A percentile compares a stretch with the other conserved stretches of the same genome.
Evolutionary conservation across 2,888 invertebrate genomes (phyloP).

Genomic region (Herminia tarsipennalis): DNA sequence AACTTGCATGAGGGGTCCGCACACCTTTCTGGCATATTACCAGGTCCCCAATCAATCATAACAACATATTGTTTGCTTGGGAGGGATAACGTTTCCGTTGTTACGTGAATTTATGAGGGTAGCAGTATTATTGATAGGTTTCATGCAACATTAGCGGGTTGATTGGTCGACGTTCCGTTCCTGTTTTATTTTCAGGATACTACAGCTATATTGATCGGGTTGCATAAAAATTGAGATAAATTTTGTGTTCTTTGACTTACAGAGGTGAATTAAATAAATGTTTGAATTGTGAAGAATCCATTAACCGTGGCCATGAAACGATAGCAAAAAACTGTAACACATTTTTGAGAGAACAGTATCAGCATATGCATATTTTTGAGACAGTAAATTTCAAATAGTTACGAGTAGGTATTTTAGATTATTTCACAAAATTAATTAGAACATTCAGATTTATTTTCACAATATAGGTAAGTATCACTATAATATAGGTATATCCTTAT

Average conservation of each 20-base stretch:
- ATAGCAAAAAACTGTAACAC: no score
- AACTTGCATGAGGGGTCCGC: constrained; percentile 34
- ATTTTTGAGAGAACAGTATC: no score
- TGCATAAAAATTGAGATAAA: constrained; percentile 14
- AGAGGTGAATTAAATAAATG: not conserved
- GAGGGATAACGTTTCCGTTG: constrained; percentile 57
- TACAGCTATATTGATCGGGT: constrained; percentile 24
- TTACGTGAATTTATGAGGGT: constrained; percentile 65
- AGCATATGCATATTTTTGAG: no score
- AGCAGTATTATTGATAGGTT: constrained; percentile 64
- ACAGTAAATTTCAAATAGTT: no score
- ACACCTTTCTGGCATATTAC: constrained; percentile 51
- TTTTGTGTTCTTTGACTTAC: not conserved
- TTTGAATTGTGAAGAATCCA: no score
- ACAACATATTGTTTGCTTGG: constrained; percentile 67
- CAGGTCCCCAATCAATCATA: constrained; percentile 62
- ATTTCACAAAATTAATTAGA: no score
- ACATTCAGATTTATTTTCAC: no score
- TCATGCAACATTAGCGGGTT: constrained; percentile 67
- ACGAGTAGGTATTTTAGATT: no score
- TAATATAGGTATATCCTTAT: no score
- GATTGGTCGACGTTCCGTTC: constrained; percentile 49
- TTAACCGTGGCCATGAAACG: no score
- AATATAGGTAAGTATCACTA: no score
- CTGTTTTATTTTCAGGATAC: constrained; percentile 40